phyloP scores from a whole-genome alignment of 2,888 invertebrate genomes.

The Amiota communis region DNA sequence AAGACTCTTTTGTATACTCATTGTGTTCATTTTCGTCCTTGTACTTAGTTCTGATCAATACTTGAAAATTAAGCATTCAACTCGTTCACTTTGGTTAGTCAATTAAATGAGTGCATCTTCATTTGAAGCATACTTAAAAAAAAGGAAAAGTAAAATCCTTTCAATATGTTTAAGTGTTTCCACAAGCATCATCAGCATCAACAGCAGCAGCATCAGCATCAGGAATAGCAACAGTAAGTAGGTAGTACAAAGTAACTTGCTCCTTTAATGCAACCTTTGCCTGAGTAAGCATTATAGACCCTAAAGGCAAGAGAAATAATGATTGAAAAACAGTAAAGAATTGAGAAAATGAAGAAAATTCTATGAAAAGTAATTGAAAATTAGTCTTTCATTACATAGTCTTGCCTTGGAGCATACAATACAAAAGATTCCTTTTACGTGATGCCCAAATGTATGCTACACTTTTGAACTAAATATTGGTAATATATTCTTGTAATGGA shows the following conservation, averaged over 20 bases:
- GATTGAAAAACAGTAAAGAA: background rate
- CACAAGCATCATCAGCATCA: background rate
- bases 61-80: slow-evolving; percentile 47
- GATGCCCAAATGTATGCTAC: background rate
- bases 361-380: background rate
- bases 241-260: background rate
- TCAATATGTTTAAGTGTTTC: slow-evolving; percentile 10
- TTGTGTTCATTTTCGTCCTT: background rate
- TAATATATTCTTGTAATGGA: too few species aligned
- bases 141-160: slow-evolving; percentile 39
- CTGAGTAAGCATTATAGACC: background rate
- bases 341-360: background rate
- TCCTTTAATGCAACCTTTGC: background rate
- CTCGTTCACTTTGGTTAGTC: slow-evolving; percentile 52
- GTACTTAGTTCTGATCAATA: slow-evolving; percentile 33
- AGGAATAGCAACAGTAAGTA: background rate
- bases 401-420: background rate
- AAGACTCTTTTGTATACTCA: background rate
- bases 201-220: background rate
- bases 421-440: background rate
- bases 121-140: slow-evolving; percentile 37
- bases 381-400: background rate
- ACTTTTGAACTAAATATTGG: background rate
- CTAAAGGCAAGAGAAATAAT: slow-evolving; percentile 9
- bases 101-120: slow-evolving; percentile 55